Conservation (phyloP, 2,113 vertebrate species). For the Ameiurus melas region DNA sequence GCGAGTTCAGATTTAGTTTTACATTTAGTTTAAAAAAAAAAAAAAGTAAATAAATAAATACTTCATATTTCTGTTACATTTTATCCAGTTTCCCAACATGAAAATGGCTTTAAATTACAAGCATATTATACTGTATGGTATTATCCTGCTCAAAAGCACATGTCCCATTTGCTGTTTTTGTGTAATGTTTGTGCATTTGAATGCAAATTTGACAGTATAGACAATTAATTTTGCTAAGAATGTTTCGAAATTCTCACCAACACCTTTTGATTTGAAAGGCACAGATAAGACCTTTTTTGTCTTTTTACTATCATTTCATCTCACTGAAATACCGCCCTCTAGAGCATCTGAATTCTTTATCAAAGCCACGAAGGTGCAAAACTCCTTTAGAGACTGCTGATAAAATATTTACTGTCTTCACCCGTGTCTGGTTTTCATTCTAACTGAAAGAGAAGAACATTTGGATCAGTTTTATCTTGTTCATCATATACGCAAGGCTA, state of each 20-base stretch:
- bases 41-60: too few relatives aligned
- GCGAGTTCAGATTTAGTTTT: too few relatives aligned
- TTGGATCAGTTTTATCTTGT: not conserved
- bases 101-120: too few relatives aligned
- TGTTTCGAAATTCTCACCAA: not conserved
- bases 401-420: not conserved
- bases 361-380: not conserved
- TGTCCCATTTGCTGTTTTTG: not conserved
- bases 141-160: not conserved
- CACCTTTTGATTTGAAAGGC: not conserved
- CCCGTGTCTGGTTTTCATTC: not conserved
- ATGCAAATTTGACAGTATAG: too few relatives aligned
- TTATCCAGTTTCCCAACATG: too few relatives aligned
- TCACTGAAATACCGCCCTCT: conserved; percentile 62
- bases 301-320: not conserved
- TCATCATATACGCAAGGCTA: not conserved
- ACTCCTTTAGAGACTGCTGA: not conserved
- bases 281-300: not conserved
- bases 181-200: not conserved
- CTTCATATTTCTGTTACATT: too few relatives aligned
- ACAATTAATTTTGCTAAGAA: too few relatives aligned
- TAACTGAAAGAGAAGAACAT: not conserved
- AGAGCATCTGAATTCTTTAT: conserved; percentile 47
- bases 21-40: too few relatives aligned
- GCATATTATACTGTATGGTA: not conserved